Evolutionary conservation across 2,888 invertebrate genomes (phyloP), one percentile per base, ranked within the genome.

Genomic region (Habroteleia sp.): DNA sequence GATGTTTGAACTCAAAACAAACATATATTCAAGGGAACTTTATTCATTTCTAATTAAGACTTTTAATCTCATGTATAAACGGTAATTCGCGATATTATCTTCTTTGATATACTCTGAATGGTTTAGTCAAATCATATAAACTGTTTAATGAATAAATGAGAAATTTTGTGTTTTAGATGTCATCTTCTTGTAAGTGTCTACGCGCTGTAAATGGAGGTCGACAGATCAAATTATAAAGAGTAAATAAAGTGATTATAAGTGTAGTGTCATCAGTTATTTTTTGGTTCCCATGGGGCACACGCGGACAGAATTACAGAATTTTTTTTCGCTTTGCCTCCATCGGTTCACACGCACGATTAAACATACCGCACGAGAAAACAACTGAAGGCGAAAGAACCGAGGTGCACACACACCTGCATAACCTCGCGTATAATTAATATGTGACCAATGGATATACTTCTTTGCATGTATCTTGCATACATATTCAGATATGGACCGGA

Each of bases 321-420:
- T 62, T 58, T 63, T 54, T 23, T 37, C 6, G 25, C 4, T 37
- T 46, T 31, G 35, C 41, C 14, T 27, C 16, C 42, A 44, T 46
- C 63, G 58, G 77, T 83, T 82, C 82, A 79, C 83, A 83, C 82
- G 82, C 77, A 77, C 78, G 78, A 83, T 83, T 77, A 76, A 74
- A 39, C 75, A 65, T 39, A 14, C 39, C 37, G 29, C 63, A 52
- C 42, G 69, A 75, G 68, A 65, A 73, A 74, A 73, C 54, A 60
- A 65, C 66, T 11, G 17, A 44, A 41, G 35, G 46, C 50, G 65
- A 65, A 62, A 52, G 52, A 68, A 48, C 69, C 58, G 60, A 16
- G 41, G 54, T 44, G 23, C 17, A 35, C 52, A 63, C 79, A 81
- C 83, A 83, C 83, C 83, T 83, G 83, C 83, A 56, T 79, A 79